These are phyloP conservation scores for Paraescarpia echinospica DNA, from an alignment of 1,140 invertebrate species.

Conservation along the genomic window DNA sequence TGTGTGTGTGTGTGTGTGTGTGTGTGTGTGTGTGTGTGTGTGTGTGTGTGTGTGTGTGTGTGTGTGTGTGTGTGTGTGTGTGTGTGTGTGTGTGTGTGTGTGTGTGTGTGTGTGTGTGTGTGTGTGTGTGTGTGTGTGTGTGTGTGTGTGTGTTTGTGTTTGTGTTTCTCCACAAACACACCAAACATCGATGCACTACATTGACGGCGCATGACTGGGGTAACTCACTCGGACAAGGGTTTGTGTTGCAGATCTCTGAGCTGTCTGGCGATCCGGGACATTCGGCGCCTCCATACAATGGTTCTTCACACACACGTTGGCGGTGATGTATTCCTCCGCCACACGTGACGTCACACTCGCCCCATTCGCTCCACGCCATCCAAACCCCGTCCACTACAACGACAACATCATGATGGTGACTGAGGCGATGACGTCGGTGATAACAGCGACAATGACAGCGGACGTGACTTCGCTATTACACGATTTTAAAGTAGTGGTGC, in stretches of 20 bases:
- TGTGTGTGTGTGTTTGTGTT: not conserved
- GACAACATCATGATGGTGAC: not conserved
- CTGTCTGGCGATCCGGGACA: slow-evolving; percentile 67
- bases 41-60: not conserved
- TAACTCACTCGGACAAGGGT: slow-evolving; percentile 61
- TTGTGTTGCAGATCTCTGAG: slow-evolving; percentile 70
- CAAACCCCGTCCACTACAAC: slow-evolving; percentile 46
- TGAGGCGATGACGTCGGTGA: not conserved
- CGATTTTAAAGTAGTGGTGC: too few relatives aligned
- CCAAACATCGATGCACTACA: not conserved
- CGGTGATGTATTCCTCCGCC: slow-evolving; percentile 81
- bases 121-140: too few relatives aligned
- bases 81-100: not conserved
- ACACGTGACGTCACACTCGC: slow-evolving; percentile 84
- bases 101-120: not conserved
- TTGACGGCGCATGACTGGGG: not conserved
- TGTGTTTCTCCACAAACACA: not conserved
- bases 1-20: not conserved
- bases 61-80: not conserved
- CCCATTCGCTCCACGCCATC: slow-evolving; percentile 72
- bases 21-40: not conserved
- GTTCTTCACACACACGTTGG: slow-evolving; percentile 52
- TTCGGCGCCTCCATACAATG: slow-evolving; percentile 64
- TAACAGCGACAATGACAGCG: not conserved
- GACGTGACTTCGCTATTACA: not conserved